Percentiles rank a stretch among this genome's conserved stretches.
phyloP scores from a whole-genome alignment of 2,888 invertebrate genomes.

The Habrosyne pyritoides region DNA sequence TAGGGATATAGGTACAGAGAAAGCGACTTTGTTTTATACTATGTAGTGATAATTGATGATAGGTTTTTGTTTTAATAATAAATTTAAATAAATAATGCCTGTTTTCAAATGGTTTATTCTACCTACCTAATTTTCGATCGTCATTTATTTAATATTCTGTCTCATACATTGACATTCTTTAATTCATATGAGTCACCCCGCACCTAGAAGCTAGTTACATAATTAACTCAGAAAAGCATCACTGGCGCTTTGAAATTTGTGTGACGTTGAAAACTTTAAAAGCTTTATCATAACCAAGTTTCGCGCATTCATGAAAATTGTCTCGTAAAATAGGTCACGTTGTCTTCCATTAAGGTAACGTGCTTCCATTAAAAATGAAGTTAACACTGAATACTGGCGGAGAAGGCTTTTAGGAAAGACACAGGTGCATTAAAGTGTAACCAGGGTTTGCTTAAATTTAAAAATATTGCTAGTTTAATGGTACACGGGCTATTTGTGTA shows the following conservation, averaged over 20 bases:
- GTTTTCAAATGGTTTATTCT: no score
- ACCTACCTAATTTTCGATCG: no score
- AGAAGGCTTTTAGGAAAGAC: conserved; percentile 73
- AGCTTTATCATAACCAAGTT: conserved; percentile 73
- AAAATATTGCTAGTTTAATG: conserved; percentile 56
- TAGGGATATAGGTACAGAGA: no score
- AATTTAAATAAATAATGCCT: no score
- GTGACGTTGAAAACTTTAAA: conserved; percentile 58
- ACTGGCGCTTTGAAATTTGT: conserved; percentile 45
- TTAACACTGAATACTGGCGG: conserved; percentile 66
- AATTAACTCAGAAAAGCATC: conserved; percentile 13
- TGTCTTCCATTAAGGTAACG: conserved; percentile 77
- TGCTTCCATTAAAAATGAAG: conserved; percentile 77
- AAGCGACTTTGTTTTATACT: no score
- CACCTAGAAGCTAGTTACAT: conserved; percentile 1
- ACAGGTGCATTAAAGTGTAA: conserved; percentile 76
- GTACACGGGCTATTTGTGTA: conserved; percentile 31
- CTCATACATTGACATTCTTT: neutral
- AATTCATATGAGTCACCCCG: neutral
- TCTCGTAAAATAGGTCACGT: conserved; percentile 75
- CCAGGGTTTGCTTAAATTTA: conserved; percentile 67
- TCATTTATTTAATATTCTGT: no score
- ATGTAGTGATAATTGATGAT: no score
- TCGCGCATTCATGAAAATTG: conserved; percentile 72
- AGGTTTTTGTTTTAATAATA: no score